These are phyloP conservation scores for Dryobota labecula DNA, from an alignment of 2,888 invertebrate species.

Conservation along the genomic window DNA sequence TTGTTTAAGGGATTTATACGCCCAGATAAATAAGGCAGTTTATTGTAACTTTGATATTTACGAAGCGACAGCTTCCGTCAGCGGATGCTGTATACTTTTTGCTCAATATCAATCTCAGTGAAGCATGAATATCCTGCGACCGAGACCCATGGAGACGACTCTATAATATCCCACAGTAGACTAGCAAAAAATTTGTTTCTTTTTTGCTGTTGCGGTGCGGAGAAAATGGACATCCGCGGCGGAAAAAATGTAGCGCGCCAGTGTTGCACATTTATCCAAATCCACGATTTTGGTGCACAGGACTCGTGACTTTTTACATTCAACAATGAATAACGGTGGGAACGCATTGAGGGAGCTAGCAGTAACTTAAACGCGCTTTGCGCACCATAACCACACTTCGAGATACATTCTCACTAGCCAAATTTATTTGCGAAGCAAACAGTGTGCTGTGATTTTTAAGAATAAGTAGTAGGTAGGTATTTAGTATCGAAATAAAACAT, in stretches of 20 bases:
- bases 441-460: not conserved
- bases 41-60: slow-evolving; percentile 67
- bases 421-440: not conserved
- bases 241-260: slow-evolving; percentile 51
- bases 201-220: slow-evolving; percentile 48
- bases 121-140: slow-evolving; percentile 54
- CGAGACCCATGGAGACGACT: slow-evolving; percentile 28
- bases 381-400: slow-evolving; percentile 28
- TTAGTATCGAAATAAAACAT: not conserved
- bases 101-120: slow-evolving; percentile 49
- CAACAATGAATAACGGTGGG: slow-evolving; percentile 55
- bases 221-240: slow-evolving; percentile 55
- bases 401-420: slow-evolving; percentile 3
- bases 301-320: slow-evolving; percentile 57
- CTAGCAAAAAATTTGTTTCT: slow-evolving; percentile 49
- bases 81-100: slow-evolving; percentile 43
- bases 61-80: slow-evolving; percentile 36
- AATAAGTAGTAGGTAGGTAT: not conserved
- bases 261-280: slow-evolving; percentile 65
- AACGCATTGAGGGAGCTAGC: slow-evolving; percentile 40
- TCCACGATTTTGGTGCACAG: slow-evolving; percentile 46
- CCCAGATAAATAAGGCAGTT: slow-evolving; percentile 70
- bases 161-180: slow-evolving; percentile 41
- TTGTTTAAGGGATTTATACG: slow-evolving; percentile 67
- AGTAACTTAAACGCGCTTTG: slow-evolving; percentile 42